phyloP scores from a whole-genome alignment of 2,797 vertebrate genomes.

The Danio kyathit region DNA sequence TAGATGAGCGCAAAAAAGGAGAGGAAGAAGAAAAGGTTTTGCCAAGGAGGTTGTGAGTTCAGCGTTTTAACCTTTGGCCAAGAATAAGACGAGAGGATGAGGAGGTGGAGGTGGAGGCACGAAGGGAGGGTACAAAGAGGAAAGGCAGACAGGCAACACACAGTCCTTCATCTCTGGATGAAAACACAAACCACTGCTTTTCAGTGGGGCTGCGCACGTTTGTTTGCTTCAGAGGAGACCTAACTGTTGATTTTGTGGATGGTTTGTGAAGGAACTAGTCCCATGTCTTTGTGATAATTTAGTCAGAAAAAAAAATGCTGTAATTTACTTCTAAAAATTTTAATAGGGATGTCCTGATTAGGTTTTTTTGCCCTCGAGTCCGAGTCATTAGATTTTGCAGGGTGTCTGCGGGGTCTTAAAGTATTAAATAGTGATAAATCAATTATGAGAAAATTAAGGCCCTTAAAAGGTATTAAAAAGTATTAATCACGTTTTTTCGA shows the following conservation, averaged over 20 bases:
- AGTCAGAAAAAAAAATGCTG: background rate
- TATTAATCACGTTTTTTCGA: too few species aligned
- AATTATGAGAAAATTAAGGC: too few species aligned
- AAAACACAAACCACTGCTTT: slow-evolving; percentile 54
- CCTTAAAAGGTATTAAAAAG: too few species aligned
- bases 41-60: slow-evolving; percentile 90
- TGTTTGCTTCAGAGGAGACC: background rate
- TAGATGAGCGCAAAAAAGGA: slow-evolving; percentile 76
- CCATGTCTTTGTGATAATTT: background rate
- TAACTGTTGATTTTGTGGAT: slow-evolving; percentile 10
- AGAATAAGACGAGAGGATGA: slow-evolving; percentile 71
- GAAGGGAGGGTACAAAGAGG: slow-evolving; percentile 78
- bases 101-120: slow-evolving; percentile 74
- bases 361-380: too few species aligned
- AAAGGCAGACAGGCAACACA: slow-evolving; percentile 71
- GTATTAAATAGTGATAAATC: too few species aligned
- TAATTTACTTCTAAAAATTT: too few species aligned
- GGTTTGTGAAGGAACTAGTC: background rate
- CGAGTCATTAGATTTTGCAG: too few species aligned
- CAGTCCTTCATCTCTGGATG: slow-evolving; percentile 74
- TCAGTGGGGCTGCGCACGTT: background rate
- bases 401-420: too few species aligned
- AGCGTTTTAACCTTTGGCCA: slow-evolving; percentile 97
- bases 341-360: too few species aligned
- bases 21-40: slow-evolving; percentile 73